Evolutionary conservation across 2,888 invertebrate genomes (phyloP).

Genomic region (Drosophila robusta): DNA sequence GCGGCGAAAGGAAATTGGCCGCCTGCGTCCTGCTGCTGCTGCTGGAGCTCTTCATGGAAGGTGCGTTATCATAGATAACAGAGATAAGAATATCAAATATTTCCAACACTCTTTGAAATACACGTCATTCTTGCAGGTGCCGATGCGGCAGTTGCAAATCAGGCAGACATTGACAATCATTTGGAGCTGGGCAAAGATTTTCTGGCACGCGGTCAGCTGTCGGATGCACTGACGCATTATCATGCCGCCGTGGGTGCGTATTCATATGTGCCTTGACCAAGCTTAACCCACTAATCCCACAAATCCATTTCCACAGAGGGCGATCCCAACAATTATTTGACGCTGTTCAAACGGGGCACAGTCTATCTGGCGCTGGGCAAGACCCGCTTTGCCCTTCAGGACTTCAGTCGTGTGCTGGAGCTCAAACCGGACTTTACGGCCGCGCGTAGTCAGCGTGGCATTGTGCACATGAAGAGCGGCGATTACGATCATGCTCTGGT

Average conservation of each 20-base stretch:
- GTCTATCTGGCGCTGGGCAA: constrained; percentile 98
- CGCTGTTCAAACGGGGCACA: constrained; percentile 97
- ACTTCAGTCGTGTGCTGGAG: constrained; percentile 96
- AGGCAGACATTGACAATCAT: constrained; percentile 95
- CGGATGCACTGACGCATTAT: constrained; percentile 98
- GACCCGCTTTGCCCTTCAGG: constrained; percentile 96
- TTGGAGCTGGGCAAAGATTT: constrained; percentile 97
- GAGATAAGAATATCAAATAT: constrained; percentile 23
- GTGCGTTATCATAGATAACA: constrained; percentile 84
- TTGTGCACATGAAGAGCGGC: constrained; percentile 95
- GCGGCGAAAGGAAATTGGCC: constrained; percentile 87
- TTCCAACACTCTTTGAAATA: constrained; percentile 11
- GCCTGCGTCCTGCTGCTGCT: constrained; percentile 89
- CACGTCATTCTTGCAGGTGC: constrained; percentile 86
- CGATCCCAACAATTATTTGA: constrained; percentile 97
- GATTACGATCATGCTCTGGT: constrained; percentile 92
- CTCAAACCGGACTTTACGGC: constrained; percentile 97
- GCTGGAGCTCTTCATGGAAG: constrained; percentile 89
- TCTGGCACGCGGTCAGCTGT: constrained; percentile 95
- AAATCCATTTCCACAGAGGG: constrained; percentile 89
- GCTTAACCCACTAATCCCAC: neutral
- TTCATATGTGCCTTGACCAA: neutral
- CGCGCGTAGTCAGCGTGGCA: constrained; percentile 93
- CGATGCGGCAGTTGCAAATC: constrained; percentile 86
- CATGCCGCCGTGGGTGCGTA: constrained; percentile 97